phyloP scores from a whole-genome alignment of 2,797 vertebrate genomes.

The Morus bassanus region DNA sequence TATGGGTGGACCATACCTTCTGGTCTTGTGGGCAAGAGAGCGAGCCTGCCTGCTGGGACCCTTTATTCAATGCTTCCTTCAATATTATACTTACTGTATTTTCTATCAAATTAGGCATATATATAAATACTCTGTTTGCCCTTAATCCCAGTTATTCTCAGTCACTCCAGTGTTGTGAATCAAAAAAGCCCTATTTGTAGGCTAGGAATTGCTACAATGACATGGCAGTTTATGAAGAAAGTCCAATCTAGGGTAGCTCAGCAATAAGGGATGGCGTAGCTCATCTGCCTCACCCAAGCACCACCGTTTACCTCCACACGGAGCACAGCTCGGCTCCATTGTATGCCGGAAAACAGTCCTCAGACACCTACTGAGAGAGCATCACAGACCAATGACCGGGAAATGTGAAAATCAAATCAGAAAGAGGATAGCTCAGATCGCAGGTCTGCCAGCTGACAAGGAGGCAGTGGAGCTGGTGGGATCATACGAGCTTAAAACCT shows the following conservation, averaged over 20 bases:
- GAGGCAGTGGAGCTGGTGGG: neutral
- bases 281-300: neutral
- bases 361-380: neutral
- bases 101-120: neutral
- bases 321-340: neutral
- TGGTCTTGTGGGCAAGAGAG: neutral
- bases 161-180: neutral
- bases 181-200: neutral
- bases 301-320: fast-evolving
- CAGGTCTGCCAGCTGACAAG: neutral
- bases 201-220: neutral
- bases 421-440: neutral
- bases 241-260: neutral
- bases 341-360: neutral
- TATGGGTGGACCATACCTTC: neutral
- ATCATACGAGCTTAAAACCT: neutral
- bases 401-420: neutral
- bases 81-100: neutral
- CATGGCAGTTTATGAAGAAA: neutral
- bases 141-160: neutral
- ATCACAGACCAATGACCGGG: neutral
- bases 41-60: neutral
- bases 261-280: neutral
- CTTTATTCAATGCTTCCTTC: neutral
- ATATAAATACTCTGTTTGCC: neutral